A percentile compares a stretch with the other conserved stretches of the same genome.
Evolutionary conservation across 2,113 vertebrate genomes (phyloP).

Genomic region (Gymnorhina tibicen): DNA sequence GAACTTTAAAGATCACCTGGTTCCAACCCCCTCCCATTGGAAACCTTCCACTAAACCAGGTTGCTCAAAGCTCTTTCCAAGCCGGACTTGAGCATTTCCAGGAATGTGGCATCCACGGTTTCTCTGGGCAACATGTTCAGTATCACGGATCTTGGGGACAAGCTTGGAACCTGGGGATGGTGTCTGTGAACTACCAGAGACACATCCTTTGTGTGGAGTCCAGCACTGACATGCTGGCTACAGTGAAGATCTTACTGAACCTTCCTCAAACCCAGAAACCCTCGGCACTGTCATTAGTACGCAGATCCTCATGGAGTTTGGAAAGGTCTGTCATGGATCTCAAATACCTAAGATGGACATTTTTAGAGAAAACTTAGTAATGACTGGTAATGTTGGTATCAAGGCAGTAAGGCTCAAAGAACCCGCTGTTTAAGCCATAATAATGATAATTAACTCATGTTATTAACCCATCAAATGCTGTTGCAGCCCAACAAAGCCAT

Average conservation of each 20-base stretch:
- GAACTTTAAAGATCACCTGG: neutral
- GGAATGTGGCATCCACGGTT: too few species aligned
- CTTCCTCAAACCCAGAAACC: neutral
- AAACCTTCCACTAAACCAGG: neutral
- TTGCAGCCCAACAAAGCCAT: neutral
- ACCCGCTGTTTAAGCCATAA: neutral
- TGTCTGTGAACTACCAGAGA: neutral
- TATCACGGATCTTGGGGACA: neutral
- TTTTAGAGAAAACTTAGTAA: neutral
- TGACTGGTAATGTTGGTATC: neutral
- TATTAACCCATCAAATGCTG: neutral
- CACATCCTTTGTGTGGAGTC: neutral
- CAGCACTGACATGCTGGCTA: neutral
- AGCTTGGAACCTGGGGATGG: neutral
- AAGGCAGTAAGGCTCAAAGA: neutral
- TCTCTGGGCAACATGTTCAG: neutral
- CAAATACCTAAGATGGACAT: neutral
- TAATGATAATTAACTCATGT: neutral
- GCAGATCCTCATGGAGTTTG: neutral
- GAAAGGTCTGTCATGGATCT: neutral
- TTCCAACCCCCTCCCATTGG: neutral
- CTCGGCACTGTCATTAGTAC: accelerated
- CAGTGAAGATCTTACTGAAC: neutral
- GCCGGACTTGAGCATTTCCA: neutral
- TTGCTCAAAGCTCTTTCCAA: neutral